Base-by-base conservation (phyloP, 2,888 invertebrate genomes). In the Folsomia candida region DNA sequence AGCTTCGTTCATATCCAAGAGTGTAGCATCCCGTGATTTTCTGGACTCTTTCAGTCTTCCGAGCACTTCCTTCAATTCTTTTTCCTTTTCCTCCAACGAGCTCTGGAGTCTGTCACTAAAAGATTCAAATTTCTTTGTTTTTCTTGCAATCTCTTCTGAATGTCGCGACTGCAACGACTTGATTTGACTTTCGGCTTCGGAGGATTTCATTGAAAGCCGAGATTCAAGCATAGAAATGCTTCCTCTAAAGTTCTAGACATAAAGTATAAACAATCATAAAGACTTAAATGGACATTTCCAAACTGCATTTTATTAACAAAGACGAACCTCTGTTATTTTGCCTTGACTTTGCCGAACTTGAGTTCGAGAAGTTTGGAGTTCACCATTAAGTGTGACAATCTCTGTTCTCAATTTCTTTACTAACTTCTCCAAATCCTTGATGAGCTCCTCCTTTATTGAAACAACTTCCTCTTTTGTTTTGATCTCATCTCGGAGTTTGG, bases 31-130 rank as follows among this genome's bases (percentile, higher is more conserved):
- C 27, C 68, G 27, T 0, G 74, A 59, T 9, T 61, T 57, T 51
- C 72, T 29, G 2, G 67, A 67, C 25, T 72, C 72, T 22, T 71
- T 72, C 11, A 74, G 59, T 2, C 72, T 51, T 24, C 68, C 70
- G 18, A 29, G 64, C 18, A 68, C 25, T 24, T 68, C 47, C 27
- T 66, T 37, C 22, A 70, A 27, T 25, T 57, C 62, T 14, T 70
- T 26, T 4, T 65, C 57, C 24, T 61, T 62, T 1, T 37, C 54
- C 3, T 60, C 22, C 1, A 74, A 26, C 18, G 63, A 62, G 1
- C 47, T n/a, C 22, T 26, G 18, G 18, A 71, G 22, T 1, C 66
- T 27, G 6, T 62, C 58, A 3, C 66, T 22, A 1, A 3, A 20
- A 0, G 29, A 11, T 27, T 62, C 64, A 25, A 64, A 64, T 1